A percentile compares a stretch with the other conserved stretches of the same genome.
These are phyloP conservation scores for Otolemur crassicaudatus DNA, from an alignment of 2,797 vertebrate species.

Conservation along the genomic window DNA sequence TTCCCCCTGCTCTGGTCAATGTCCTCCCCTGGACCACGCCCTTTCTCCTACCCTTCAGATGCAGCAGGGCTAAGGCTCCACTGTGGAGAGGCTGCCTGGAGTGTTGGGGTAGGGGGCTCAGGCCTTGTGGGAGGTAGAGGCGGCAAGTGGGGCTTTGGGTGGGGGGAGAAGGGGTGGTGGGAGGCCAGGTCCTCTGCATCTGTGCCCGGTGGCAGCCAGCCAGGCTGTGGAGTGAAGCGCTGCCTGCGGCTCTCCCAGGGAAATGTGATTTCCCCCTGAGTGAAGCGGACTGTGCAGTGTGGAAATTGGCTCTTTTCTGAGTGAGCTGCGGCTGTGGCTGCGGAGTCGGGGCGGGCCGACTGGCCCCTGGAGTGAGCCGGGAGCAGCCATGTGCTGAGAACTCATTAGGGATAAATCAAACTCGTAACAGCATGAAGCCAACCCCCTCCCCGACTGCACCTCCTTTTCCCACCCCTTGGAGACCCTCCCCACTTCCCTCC, in stretches of 20 bases:
- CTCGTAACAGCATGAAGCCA: slow-evolving; percentile 80
- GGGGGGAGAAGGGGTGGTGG: background rate
- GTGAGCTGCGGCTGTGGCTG: slow-evolving; percentile 51
- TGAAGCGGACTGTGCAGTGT: slow-evolving; percentile 83
- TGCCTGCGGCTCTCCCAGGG: slow-evolving; percentile 71
- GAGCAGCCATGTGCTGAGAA: slow-evolving; percentile 87
- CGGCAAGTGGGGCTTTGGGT: background rate
- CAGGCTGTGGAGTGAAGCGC: slow-evolving; percentile 71
- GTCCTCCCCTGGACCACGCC: too few species aligned
- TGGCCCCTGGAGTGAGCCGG: slow-evolving; percentile 83
- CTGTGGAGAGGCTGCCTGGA: background rate
- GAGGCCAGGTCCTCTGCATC: slow-evolving; percentile 20
- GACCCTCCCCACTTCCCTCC: slow-evolving; percentile 42
- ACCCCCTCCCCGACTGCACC: slow-evolving; percentile 55
- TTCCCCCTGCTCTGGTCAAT: background rate
- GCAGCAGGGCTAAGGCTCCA: background rate
- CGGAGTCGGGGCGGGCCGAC: slow-evolving; percentile 58
- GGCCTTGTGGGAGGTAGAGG: background rate
- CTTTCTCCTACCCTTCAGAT: background rate
- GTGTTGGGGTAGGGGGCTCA: background rate
- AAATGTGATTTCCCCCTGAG: slow-evolving; percentile 82
- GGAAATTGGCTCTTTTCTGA: slow-evolving; percentile 84
- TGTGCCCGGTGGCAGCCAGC: slow-evolving; percentile 74
- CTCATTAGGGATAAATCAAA: slow-evolving; percentile 88
- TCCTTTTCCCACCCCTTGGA: background rate